phyloP scores from a whole-genome alignment of 2,888 invertebrate genomes.

The Drosophila eohydei region DNA sequence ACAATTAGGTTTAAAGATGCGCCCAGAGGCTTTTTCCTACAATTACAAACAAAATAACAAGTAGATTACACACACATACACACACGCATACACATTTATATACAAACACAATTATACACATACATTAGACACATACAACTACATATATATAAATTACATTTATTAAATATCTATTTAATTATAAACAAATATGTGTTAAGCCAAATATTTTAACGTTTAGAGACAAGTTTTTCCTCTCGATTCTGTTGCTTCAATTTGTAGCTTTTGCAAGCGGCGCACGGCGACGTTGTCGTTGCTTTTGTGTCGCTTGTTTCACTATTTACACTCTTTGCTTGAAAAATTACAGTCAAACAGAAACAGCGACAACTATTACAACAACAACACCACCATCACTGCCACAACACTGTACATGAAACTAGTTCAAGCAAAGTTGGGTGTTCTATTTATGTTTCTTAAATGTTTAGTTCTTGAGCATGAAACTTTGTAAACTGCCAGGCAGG shows the following conservation, averaged over 20 bases:
- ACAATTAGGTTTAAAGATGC: conserved; percentile 78
- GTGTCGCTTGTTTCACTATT: conserved; percentile 19
- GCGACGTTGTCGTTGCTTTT: conserved; percentile 25
- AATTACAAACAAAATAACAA: conserved; percentile 46
- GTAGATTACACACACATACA: conserved; percentile 41
- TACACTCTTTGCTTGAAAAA: conserved; percentile 30
- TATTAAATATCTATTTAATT: conserved; percentile 66
- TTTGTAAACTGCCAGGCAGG: conserved; percentile 63
- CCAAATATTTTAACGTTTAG: conserved; percentile 72
- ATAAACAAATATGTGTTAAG: conserved; percentile 73
- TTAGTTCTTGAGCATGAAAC: conserved; percentile 52
- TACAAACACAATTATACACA: conserved; percentile 26
- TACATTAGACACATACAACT: conserved; percentile 40
- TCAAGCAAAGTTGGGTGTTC: conserved; percentile 44
- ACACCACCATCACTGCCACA: conserved; percentile 53
- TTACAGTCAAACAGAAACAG: conserved; percentile 18
- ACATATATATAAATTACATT: conserved; percentile 51
- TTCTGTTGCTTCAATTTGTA: conserved; percentile 24
- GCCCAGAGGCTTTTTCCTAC: conserved; percentile 77
- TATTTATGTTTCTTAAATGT: conserved; percentile 27
- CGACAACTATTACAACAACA: conserved; percentile 30
- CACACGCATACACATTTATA: conserved; percentile 40
- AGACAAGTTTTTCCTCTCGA: conserved; percentile 39
- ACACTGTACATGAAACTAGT: conserved; percentile 37
- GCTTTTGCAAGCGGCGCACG: conserved; percentile 10